Evolutionary conservation across 1,140 invertebrate genomes (phyloP).

Genomic region (Philaenus spumarius): DNA sequence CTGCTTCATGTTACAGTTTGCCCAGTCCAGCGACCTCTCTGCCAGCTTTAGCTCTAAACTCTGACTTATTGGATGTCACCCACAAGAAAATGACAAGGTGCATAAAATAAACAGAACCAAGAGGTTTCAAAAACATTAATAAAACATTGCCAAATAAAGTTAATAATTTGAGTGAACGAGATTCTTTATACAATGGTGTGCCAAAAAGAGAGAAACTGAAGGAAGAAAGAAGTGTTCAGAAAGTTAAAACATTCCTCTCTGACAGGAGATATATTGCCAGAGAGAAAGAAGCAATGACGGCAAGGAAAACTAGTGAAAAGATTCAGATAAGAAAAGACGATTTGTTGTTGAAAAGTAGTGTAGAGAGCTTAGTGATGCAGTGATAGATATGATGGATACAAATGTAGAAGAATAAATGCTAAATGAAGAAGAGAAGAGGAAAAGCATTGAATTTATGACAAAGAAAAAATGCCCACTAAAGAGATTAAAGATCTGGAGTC

Average conservation of each 20-base stretch:
- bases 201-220: no score
- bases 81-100: not conserved
- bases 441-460: constrained; percentile 58
- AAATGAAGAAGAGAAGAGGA: constrained; percentile 26
- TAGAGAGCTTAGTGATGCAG: not conserved
- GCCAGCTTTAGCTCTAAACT: constrained; percentile 42
- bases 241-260: no score
- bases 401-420: constrained; percentile 21
- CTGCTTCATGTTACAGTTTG: constrained; percentile 42
- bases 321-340: not conserved
- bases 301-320: constrained; percentile 11
- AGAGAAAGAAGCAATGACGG: not conserved
- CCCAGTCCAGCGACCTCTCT: constrained; percentile 50
- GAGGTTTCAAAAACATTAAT: not conserved
- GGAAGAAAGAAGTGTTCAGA: no score
- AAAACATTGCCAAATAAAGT: no score
- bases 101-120: constrained; percentile 13
- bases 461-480: constrained; percentile 70
- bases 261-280: constrained; percentile 1
- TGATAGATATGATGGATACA: constrained; percentile 8
- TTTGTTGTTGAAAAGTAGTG: no score
- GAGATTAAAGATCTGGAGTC: constrained; percentile 73
- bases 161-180: no score
- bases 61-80: not conserved
- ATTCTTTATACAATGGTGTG: no score